phyloP scores from a whole-genome alignment of 2,113 vertebrate species.

The Pterocles gutturalis region DNA sequence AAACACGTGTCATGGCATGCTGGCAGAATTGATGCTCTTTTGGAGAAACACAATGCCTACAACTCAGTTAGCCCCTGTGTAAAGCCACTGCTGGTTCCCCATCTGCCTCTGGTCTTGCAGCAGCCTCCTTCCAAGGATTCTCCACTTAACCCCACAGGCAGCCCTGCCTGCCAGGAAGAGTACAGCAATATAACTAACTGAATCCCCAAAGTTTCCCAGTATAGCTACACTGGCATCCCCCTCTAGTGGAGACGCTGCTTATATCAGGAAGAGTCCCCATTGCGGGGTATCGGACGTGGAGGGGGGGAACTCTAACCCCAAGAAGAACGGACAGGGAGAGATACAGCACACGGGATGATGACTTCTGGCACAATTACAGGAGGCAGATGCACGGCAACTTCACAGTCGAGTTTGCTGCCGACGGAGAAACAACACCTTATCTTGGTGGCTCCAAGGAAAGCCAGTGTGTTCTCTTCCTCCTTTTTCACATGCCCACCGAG shows the following conservation, averaged over 20 bases:
- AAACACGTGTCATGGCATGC: accelerated
- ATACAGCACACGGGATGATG: accelerated
- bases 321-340: neutral
- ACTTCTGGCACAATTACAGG: neutral
- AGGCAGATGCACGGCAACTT: neutral
- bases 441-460: neutral
- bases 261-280: neutral
- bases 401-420: accelerated
- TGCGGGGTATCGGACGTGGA: neutral
- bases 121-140: neutral
- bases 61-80: accelerated
- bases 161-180: neutral
- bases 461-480: neutral
- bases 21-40: neutral
- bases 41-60: neutral
- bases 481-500: neutral
- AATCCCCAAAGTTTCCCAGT: neutral
- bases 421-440: neutral
- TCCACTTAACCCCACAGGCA: neutral
- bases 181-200: neutral
- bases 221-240: neutral
- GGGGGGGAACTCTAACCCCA: neutral
- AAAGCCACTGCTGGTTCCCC: neutral
- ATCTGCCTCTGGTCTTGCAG: neutral
- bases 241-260: slow-evolving; percentile 12